Evolutionary conservation across 2,888 invertebrate genomes (phyloP).

Genomic region (Meloe dianella): DNA sequence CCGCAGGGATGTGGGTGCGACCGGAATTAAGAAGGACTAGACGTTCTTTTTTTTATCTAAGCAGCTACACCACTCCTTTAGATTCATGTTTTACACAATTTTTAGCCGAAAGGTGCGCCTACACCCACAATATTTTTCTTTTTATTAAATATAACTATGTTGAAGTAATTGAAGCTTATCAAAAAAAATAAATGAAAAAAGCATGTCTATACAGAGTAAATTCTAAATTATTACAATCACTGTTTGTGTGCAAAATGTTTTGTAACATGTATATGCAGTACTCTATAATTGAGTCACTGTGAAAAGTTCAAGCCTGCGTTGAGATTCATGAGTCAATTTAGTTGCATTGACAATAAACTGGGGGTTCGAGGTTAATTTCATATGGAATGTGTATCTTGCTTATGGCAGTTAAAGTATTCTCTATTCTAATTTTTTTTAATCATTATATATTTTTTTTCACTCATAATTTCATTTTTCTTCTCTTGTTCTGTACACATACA

Average conservation of each 20-base stretch:
- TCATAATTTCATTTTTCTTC: conserved; percentile 28
- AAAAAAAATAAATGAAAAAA: conserved; percentile 20
- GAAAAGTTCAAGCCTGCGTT: conserved; percentile 47
- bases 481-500: conserved; percentile 19
- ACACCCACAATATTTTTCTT: conserved; percentile 20
- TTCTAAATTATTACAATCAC: conserved; percentile 34
- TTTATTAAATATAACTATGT: conserved; percentile 20
- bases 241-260: conserved; percentile 36
- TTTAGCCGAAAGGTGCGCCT: conserved; percentile 32
- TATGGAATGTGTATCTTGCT: conserved; percentile 39
- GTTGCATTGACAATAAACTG: conserved; percentile 55
- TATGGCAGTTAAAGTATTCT: background rate
- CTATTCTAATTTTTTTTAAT: conserved; percentile 13
- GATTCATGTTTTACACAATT: conserved; percentile 30
- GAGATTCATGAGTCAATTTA: conserved; percentile 58
- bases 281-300: conserved; percentile 34
- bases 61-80: conserved; percentile 34
- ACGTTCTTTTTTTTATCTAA: conserved; percentile 29
- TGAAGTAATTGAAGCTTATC: background rate
- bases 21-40: conserved; percentile 38
- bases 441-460: conserved; percentile 22
- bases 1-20: conserved; percentile 36
- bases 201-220: conserved; percentile 29
- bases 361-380: conserved; percentile 49
- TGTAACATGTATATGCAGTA: conserved; percentile 36